A percentile compares a stretch with the other conserved stretches of the same genome.
Evolutionary conservation across 2,113 vertebrate species (phyloP).

Genomic region (Tragelaphus strepsiceros): DNA sequence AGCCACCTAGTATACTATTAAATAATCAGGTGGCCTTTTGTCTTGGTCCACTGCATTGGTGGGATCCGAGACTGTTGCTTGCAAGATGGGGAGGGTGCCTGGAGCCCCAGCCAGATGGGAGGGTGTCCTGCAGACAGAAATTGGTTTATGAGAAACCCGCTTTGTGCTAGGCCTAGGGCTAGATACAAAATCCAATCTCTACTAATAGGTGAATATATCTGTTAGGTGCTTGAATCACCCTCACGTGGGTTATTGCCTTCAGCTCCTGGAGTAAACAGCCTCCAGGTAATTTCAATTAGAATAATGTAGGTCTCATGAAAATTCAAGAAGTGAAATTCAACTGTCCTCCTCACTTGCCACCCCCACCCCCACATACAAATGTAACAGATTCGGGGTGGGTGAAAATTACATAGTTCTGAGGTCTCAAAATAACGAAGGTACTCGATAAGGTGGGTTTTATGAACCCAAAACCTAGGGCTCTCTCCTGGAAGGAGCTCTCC

Average conservation of each 20-base stretch:
- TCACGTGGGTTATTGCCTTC: not conserved
- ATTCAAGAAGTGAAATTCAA: not conserved
- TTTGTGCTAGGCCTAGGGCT: not conserved
- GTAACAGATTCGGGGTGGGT: not conserved
- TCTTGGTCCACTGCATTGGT: not conserved
- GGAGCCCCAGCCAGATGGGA: not conserved
- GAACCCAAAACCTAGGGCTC: not conserved
- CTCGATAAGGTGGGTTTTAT: not conserved
- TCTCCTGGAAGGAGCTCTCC: not conserved
- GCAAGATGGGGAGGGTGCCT: not conserved
- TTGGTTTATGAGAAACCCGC: not conserved
- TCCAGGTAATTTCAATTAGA: not conserved
- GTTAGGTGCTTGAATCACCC: not conserved
- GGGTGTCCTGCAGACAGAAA: not conserved
- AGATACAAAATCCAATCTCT: not conserved
- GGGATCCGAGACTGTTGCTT: not conserved
- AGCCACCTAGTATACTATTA: not conserved
- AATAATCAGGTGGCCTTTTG: not conserved
- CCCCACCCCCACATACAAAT: not conserved
- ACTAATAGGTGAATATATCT: not conserved
- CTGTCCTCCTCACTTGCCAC: not conserved
- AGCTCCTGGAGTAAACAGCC: not conserved
- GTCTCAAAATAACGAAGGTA: not conserved
- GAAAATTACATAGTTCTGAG: not conserved
- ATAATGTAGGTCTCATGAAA: not conserved